Evolutionary conservation across 2,888 invertebrate species (phyloP), one percentile per base, ranked within the genome.

Genomic region (Antitype chi): DNA sequence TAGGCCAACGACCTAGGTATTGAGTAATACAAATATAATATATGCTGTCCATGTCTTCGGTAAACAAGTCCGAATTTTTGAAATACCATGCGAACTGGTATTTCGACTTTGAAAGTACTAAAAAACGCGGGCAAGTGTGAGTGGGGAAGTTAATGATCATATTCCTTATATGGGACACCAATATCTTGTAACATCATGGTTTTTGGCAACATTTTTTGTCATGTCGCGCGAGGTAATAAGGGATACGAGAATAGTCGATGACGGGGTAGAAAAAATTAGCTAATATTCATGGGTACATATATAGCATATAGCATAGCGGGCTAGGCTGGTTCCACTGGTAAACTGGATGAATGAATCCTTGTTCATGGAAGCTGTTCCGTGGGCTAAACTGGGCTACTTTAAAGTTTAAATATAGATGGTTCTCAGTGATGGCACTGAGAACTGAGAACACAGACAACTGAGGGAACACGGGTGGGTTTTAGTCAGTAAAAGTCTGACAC

Each of bases 1-100:
- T 87, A 66, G 86, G 90, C 87, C 90, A 84, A 85, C 73, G 91
- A 89, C 88, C 92, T 87, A 88, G 70, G 80, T 78, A 85, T 89
- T 90, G 87, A 84, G 88, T 88, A 88, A 91, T 84, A 86, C 82
- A 77, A 75, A 87, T 88, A 87, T 84, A 78, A 81, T 85, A 81
- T 88, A 87, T 87, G 78, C 86, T 13, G 78, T 57, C 68, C 88
- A 82, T 85, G 89, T 84, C 76, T 70, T 81, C 57, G 72, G 55
- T 47, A 78, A 80, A 88, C 87, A 80, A 88, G 89, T 78, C 80
- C 89, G 84, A 90, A 91, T 91, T 86, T 89, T 90, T 89, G 32
- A 81, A 82, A 91, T 91, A 81, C 91, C 88, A 62, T 57, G 49
- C 85, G 59, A 86, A 87, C 87, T 84, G 84, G 86, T 87, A 86